Percentiles rank a stretch among this genome's conserved stretches.
These are phyloP conservation scores for Myotis yumanensis DNA, from an alignment of 2,113 vertebrate species.

Conservation along the genomic window DNA sequence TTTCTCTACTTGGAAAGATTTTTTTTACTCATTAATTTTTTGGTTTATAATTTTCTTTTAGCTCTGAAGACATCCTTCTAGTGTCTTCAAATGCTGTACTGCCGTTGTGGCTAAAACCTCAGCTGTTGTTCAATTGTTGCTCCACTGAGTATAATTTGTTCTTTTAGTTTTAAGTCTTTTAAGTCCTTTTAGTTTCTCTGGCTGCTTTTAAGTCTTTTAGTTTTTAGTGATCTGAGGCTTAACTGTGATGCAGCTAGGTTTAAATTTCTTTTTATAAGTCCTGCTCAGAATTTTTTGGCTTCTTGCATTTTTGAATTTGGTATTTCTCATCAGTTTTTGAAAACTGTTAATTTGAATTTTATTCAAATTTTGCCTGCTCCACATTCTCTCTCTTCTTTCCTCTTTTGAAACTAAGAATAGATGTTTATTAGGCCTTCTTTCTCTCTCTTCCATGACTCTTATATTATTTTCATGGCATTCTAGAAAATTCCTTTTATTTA, in stretches of 20 bases:
- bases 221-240: constrained; percentile 12
- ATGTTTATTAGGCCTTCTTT: background rate
- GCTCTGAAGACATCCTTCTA: background rate
- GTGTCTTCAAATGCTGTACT: background rate
- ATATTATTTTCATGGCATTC: background rate
- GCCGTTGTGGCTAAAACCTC: background rate
- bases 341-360: background rate
- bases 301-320: background rate
- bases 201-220: background rate
- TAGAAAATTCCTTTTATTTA: background rate
- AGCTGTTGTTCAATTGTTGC: background rate
- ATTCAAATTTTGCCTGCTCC: background rate
- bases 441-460: background rate
- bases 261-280: background rate
- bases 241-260: background rate
- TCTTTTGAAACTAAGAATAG: background rate
- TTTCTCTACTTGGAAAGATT: background rate
- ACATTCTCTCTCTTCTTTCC: background rate
- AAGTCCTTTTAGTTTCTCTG: background rate
- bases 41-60: background rate
- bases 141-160: background rate
- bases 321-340: background rate
- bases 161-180: background rate
- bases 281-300: background rate
- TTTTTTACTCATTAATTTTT: background rate